Evolutionary conservation across 1,140 invertebrate species (phyloP).

Genomic region (Varroa destructor): DNA sequence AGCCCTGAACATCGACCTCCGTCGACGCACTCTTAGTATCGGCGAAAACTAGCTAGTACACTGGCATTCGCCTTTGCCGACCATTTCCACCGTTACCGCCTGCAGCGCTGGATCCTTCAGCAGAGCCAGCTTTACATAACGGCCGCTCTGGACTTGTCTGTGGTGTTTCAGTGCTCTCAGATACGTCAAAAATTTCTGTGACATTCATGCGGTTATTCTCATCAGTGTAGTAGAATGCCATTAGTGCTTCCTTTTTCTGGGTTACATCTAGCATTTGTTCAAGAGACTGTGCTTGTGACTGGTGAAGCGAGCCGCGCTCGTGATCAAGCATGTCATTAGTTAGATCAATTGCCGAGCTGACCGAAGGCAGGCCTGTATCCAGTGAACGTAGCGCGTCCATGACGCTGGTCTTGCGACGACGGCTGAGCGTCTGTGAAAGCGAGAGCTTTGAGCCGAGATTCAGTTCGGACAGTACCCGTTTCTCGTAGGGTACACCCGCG

Average conservation of each 20-base stretch:
- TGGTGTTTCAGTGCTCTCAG: constrained; percentile 42
- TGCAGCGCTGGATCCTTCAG: no score
- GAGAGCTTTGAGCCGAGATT: constrained; percentile 17
- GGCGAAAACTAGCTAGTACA: no score
- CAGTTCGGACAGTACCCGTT: constrained; percentile 18
- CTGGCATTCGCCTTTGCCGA: no score
- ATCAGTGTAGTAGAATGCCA: constrained; percentile 74
- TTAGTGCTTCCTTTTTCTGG: constrained; percentile 65
- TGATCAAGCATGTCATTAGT: constrained; percentile 34
- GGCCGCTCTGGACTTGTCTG: constrained; percentile 6
- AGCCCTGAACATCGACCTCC: no score
- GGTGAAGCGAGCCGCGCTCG: constrained; percentile 32
- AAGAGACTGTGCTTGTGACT: constrained; percentile 52
- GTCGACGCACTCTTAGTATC: no score
- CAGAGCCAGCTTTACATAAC: no score
- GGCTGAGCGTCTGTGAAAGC: constrained; percentile 31
- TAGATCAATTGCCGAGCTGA: constrained; percentile 35
- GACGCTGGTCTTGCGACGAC: constrained; percentile 7
- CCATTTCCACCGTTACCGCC: no score
- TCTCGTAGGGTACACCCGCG: constrained; percentile 19
- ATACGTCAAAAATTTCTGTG: constrained; percentile 72
- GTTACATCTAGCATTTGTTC: constrained; percentile 71
- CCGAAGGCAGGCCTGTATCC: constrained; percentile 31
- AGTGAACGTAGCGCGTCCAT: constrained; percentile 31
- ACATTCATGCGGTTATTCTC: constrained; percentile 63